These are phyloP conservation scores for Lytechinus pictus DNA, from an alignment of 35 echinoderm and acorn worm genomes.

Conservation along the genomic window DNA sequence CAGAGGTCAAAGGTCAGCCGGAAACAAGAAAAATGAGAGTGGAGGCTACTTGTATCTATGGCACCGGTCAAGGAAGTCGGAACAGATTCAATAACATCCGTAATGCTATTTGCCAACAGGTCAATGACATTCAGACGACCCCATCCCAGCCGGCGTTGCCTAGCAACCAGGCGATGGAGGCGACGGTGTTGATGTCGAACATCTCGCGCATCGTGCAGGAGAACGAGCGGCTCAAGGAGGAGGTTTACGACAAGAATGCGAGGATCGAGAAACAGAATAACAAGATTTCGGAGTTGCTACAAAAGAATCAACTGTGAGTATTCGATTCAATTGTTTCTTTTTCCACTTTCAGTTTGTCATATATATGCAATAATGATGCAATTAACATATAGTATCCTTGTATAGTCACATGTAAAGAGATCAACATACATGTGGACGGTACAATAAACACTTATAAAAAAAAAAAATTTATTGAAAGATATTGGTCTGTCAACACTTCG, in stretches of 20 bases:
- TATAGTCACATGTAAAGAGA: too few relatives aligned
- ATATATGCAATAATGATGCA: too few relatives aligned
- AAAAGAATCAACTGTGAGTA: constrained; percentile 98
- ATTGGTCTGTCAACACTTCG: too few relatives aligned
- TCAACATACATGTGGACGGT: too few relatives aligned
- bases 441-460: too few relatives aligned
- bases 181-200: constrained; percentile 87
- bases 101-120: constrained; percentile 50
- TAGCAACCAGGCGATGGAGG: constrained; percentile 70
- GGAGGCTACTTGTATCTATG: background rate
- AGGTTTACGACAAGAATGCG: constrained; percentile 80
- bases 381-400: too few relatives aligned
- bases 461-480: too few relatives aligned
- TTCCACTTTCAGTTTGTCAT: too few relatives aligned
- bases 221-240: constrained; percentile 92
- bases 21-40: background rate
- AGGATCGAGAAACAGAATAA: constrained; percentile 94
- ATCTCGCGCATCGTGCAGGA: constrained; percentile 95
- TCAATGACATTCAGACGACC: constrained; percentile 68
- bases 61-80: background rate
- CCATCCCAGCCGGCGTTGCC: constrained; percentile 8
- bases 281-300: constrained; percentile 94
- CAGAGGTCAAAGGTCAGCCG: background rate
- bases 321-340: too few relatives aligned
- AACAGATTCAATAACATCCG: background rate